Base-by-base conservation (phyloP, 2,113 vertebrate genomes). In the Platichthys stellatus region DNA sequence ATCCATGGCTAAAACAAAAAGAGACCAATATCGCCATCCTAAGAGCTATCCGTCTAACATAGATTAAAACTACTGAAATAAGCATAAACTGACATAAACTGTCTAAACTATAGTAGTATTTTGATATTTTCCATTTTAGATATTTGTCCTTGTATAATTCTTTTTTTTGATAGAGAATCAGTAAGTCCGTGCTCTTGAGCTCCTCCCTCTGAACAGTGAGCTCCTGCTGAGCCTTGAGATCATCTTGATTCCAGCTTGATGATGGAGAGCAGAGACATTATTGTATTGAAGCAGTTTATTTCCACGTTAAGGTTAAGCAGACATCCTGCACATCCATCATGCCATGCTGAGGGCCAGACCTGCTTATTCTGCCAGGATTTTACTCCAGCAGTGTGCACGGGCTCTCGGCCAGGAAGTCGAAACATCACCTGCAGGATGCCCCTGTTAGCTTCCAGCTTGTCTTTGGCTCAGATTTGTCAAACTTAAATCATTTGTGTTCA, bases 241-340 rank as follows among this genome's bases (percentile, higher is more conserved):
- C 51, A 69, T 72, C 72, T 81, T 45, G 67, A 59, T 69, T 72
- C 63, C 47, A 80, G 70, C 60, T 45, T 78, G 62, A 78, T 73
- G 65, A 59, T 75, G 54, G 75, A 78, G 65, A 59, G 71, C 38
- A 10, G 43, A 35, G 38, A 87, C 69, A 51, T 74, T 51, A 59
- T 60, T 65, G 45, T 64, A 38, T 0, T 43, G 38, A 49, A 68
- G 54, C 17, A 43, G 40, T 43, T 70, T 71, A 78, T 74, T 87
- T 82, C 72, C 78, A 81, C 74, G 60, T 84, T 60, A 85, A 24
- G 43, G 54, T 67, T 59, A 62, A 75, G 60, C 51, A 76, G 66
- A 82, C 68, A 78, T 83, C 12, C 49, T 83, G 70, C 45, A 62
- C 74, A 81, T 84, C 43, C 62, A 83, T 86, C 80, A 76, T 84